Evolutionary conservation across 2,888 invertebrate genomes (phyloP), one percentile per base, ranked within the genome.

Genomic region (Agrochola lychnidis): DNA sequence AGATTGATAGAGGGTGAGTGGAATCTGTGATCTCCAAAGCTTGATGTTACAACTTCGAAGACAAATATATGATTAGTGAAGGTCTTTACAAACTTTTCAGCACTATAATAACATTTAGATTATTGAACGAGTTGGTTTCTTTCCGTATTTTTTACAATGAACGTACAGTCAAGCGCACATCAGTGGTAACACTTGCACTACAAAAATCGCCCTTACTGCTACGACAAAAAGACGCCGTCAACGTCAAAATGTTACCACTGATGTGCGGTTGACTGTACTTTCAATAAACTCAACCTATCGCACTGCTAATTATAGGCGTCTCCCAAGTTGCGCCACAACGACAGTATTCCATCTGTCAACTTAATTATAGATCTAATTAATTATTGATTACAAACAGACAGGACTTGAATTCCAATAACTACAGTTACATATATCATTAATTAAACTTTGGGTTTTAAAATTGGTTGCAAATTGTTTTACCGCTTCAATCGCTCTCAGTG

Each of bases 401-500:
- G 6, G 10, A 42, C 16, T 9, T 56, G 4, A 30, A 45, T n/a
- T 19, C 30, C 19, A 42, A 61, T 30, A 14, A 42, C 12, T 7
- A 42, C 7, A 22, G 25, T n/a, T n/a, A n/a, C 4, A 42, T n/a
- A 72, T 16, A 25, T 36, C 0, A 9, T 22, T 16, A 6, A 9
- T 22, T 16, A 6, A 22, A 40, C 3, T 7, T 45, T 30, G n/a
- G 4, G 5, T 53, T 51, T n/a, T 56, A 45, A 56, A 69, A 45
- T 40, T 36, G 4, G 0, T 25, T 57, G 40, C 9, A 36, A 62
- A 30, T 22, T 0, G 2, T 64, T 61, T n/a, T n/a, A 12, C n/a
- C 12, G 12, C 12, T 25, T 12, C 4, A 12, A 36, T 63, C 89
- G 90, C 90, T 87, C 1, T 5, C 70, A 82, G n/a, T 78, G 12